phyloP scores from a whole-genome alignment of 1,140 invertebrate species.

The Trissolcus basalis region DNA sequence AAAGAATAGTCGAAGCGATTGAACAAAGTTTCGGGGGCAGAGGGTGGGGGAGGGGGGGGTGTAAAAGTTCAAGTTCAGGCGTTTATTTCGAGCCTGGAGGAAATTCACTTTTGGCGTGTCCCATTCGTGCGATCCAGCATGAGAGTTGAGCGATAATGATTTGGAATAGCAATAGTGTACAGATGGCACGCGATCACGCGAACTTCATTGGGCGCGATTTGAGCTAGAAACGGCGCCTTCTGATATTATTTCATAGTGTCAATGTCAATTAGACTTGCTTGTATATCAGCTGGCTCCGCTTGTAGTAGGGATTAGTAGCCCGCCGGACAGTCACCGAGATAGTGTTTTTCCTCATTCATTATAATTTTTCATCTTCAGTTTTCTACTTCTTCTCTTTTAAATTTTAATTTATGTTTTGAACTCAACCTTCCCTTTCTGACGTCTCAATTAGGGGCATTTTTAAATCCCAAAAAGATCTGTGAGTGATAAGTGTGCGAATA shows the following conservation, averaged over 20 bases:
- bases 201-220: slow-evolving; percentile 10
- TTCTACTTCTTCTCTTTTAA: not conserved
- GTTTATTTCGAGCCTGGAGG: too few relatives aligned
- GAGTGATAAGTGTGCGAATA: too few relatives aligned
- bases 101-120: too few relatives aligned
- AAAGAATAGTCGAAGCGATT: too few relatives aligned
- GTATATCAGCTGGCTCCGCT: slow-evolving; percentile 44
- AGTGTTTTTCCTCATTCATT: slow-evolving; percentile 25
- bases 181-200: slow-evolving; percentile 34
- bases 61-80: too few relatives aligned
- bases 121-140: slow-evolving; percentile 2
- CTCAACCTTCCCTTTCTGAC: too few relatives aligned
- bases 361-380: slow-evolving; percentile 10
- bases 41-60: too few relatives aligned
- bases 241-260: slow-evolving; percentile 22
- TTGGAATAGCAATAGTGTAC: not conserved
- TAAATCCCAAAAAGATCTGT: too few relatives aligned
- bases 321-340: slow-evolving; percentile 13
- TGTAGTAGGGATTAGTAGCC: slow-evolving; percentile 43
- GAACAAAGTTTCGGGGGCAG: too few relatives aligned
- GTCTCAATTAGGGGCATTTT: too few relatives aligned
- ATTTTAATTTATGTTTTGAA: not conserved
- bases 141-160: slow-evolving; percentile 26
- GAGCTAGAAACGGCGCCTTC: slow-evolving; percentile 11
- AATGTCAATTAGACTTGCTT: slow-evolving; percentile 35